Percentiles rank a stretch among this genome's conserved stretches.
Evolutionary conservation across 1,140 invertebrate genomes (phyloP).

Genomic region (Lepidotrigona ventralis): DNA sequence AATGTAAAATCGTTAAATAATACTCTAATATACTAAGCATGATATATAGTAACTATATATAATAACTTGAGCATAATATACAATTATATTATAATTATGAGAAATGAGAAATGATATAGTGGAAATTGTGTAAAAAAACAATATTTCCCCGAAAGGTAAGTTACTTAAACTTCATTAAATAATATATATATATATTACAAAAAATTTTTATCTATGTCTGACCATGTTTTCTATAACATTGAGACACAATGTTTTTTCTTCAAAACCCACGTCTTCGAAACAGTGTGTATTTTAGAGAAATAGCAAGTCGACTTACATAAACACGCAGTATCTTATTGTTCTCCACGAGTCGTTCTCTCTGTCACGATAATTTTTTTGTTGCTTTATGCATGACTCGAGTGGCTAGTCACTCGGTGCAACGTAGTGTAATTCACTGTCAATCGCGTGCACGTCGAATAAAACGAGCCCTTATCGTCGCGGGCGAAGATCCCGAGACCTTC

Average conservation of each 20-base stretch:
- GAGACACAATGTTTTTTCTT: background rate
- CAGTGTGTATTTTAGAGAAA: background rate
- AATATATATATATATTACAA: background rate
- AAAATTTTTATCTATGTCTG: too few relatives aligned
- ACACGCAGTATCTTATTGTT: constrained; percentile 13
- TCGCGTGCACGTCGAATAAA: constrained; percentile 35
- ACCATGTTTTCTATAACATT: background rate
- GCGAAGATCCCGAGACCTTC: background rate
- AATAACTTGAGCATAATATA: too few relatives aligned
- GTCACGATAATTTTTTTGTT: constrained; percentile 27
- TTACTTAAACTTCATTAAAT: background rate
- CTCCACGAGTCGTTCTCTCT: background rate
- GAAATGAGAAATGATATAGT: background rate
- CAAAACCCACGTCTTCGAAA: background rate
- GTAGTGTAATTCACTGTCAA: constrained; percentile 25
- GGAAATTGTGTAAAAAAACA: background rate
- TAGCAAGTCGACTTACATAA: background rate
- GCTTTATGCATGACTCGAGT: background rate
- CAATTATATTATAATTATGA: background rate
- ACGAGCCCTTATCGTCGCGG: constrained; percentile 29
- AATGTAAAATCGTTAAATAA: background rate
- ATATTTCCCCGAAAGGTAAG: background rate
- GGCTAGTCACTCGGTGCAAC: background rate
- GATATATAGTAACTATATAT: too few relatives aligned
- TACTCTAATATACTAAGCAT: background rate